These are phyloP conservation scores for Tricholaema leucomelas DNA, from an alignment of 2,113 vertebrate species.

Conservation along the genomic window DNA sequence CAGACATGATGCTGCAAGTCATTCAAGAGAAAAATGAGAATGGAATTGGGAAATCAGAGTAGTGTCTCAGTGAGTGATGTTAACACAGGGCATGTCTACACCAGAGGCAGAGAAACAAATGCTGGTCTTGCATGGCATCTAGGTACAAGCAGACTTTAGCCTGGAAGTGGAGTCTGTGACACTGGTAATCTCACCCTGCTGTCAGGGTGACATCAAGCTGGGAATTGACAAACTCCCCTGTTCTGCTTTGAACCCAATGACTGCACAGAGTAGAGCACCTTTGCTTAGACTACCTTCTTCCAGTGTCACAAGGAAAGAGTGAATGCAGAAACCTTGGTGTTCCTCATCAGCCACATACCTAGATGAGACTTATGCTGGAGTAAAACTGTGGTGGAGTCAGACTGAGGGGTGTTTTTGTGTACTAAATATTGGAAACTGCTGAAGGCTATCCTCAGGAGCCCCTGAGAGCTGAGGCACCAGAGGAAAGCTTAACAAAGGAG, in stretches of 20 bases:
- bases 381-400: not conserved
- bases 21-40: not conserved
- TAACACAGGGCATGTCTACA: not conserved
- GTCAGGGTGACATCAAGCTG: not conserved
- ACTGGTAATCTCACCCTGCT: not conserved
- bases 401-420: not conserved
- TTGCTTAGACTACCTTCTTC: not conserved
- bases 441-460: too few relatives aligned
- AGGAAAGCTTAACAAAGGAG: too few relatives aligned
- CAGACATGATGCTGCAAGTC: rapidly evolving
- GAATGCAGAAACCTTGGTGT: not conserved
- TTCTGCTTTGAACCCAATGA: not conserved
- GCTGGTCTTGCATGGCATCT: not conserved
- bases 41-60: not conserved
- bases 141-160: not conserved
- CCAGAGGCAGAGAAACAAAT: not conserved
- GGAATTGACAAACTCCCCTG: not conserved
- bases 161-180: not conserved
- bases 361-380: not conserved
- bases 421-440: too few relatives aligned
- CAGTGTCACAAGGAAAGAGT: too few relatives aligned
- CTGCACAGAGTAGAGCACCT: not conserved
- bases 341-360: not conserved
- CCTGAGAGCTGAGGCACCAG: too few relatives aligned
- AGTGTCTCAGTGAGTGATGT: not conserved